phyloP scores from a whole-genome alignment of 2,888 invertebrate genomes.

The Ferrisia virgata region DNA sequence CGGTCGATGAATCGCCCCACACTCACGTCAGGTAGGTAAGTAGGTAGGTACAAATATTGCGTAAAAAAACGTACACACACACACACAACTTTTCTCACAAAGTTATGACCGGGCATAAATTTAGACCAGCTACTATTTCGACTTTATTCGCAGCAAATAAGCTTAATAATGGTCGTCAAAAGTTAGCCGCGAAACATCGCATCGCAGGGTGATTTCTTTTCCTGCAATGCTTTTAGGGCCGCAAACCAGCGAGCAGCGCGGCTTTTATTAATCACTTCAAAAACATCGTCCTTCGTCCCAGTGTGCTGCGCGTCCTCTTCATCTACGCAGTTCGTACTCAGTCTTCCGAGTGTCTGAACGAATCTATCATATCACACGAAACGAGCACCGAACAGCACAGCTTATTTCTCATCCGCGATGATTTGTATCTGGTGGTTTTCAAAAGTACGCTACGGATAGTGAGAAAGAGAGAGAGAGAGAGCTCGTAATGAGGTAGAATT shows the following conservation, averaged over 20 bases:
- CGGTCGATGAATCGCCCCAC: no score
- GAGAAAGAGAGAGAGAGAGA: no score
- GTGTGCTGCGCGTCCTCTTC: no score
- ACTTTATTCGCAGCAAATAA: conserved; percentile 4
- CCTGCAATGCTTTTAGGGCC: not conserved
- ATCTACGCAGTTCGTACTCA: no score
- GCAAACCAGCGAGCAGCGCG: not conserved
- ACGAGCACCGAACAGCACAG: not conserved
- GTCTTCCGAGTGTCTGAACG: no score
- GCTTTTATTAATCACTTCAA: not conserved
- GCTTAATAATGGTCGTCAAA: conserved; percentile 1
- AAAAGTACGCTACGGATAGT: not conserved
- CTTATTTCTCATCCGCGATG: not conserved
- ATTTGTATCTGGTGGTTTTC: not conserved
- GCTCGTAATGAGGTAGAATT: no score
- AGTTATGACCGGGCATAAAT: not conserved
- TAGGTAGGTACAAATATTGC: no score
- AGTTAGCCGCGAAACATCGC: not conserved
- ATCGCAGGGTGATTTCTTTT: not conserved
- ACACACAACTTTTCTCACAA: not conserved
- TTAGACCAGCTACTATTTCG: not conserved
- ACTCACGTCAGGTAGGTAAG: no score
- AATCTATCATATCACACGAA: not conserved
- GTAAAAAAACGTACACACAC: not conserved
- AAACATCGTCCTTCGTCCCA: not conserved